Evolutionary conservation across 2,888 invertebrate genomes (phyloP), one percentile per base, ranked within the genome.

Genomic region (Panopea generosa): DNA sequence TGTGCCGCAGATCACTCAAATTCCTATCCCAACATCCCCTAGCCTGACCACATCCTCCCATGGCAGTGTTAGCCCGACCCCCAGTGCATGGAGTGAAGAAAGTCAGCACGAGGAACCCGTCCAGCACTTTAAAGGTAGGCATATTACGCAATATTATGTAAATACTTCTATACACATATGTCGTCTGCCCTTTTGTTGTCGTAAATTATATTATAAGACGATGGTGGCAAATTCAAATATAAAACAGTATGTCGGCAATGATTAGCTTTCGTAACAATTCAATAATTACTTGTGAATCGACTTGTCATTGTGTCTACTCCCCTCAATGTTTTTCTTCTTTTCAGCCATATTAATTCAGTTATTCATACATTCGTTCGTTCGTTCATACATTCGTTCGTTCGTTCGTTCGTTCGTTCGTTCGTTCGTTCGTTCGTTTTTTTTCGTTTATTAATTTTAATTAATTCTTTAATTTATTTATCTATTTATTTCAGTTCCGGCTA

Each of bases 21-120:
- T 80, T 27, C 80, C 75, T 0, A 72, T 80, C 2, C 80, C 80
- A 6, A 61, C 57, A 9, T 77, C 77, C 22, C 72, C 76, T 11
- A 57, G 68, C 38, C 52, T 75, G 40, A 43, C 80, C 33, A 33
- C 65, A 2, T 63, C 71, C 7, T 63, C 71, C 7, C 69, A 69
- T 0, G 72, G 59, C 14, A 76, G 67, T 20, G 40, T 60, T 1
- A n/a, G n/a, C n/a, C n/a, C n/a, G n/a, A n/a, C n/a, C n/a, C n/a
- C n/a, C n/a, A n/a, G n/a, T n/a, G n/a, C n/a, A n/a, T n/a, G n/a
- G n/a, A 70, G 74, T 38, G 16, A 16, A 6, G n/a, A 45, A n/a
- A 20, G 45, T 6, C 20, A 20, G 45, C n/a, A 45, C 7, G 45
- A 45, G 9, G 45, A 45, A 16, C 45, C 45, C 6, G 16, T n/a